phyloP scores from a whole-genome alignment of 2,113 vertebrate species.

The Podilymbus podiceps region DNA sequence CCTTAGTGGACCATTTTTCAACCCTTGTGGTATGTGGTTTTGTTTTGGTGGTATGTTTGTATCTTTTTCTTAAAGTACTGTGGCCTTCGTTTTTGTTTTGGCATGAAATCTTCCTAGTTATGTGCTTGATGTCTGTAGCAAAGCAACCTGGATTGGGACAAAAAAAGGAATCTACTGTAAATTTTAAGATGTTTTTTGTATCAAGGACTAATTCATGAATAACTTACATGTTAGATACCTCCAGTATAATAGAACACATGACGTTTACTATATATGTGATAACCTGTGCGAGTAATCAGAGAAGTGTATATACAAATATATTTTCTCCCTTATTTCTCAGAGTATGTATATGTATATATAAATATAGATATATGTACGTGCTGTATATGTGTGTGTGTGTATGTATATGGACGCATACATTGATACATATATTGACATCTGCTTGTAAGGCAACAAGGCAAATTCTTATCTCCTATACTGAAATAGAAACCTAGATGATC shows the following conservation, averaged over 20 bases:
- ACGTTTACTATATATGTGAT: neutral
- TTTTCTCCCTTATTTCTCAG: neutral
- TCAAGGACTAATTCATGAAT: neutral
- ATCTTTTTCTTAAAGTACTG: constrained; percentile 75
- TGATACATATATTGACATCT: neutral
- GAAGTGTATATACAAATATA: neutral
- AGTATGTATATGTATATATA: neutral
- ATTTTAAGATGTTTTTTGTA: neutral
- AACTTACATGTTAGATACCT: neutral
- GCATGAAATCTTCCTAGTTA: constrained; percentile 82
- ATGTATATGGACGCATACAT: neutral
- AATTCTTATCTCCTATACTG: constrained; percentile 57
- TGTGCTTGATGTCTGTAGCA: constrained; percentile 78
- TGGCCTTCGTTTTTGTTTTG: constrained; percentile 79
- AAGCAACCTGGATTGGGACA: constrained; percentile 79
- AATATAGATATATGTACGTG: neutral
- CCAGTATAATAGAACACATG: neutral
- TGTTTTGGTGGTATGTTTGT: constrained; percentile 79
- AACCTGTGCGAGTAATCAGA: constrained; percentile 7
- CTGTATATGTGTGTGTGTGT: neutral
- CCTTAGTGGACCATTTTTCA: constrained; percentile 76
- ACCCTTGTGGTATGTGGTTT: constrained; percentile 77
- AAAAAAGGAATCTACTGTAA: constrained; percentile 67
- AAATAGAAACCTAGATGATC: neutral
- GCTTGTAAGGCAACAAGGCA: constrained; percentile 16